phyloP scores from a whole-genome alignment of 30 jellyfish, hydroid and myxozoan genomes.

The Haliclystus octoradiatus region DNA sequence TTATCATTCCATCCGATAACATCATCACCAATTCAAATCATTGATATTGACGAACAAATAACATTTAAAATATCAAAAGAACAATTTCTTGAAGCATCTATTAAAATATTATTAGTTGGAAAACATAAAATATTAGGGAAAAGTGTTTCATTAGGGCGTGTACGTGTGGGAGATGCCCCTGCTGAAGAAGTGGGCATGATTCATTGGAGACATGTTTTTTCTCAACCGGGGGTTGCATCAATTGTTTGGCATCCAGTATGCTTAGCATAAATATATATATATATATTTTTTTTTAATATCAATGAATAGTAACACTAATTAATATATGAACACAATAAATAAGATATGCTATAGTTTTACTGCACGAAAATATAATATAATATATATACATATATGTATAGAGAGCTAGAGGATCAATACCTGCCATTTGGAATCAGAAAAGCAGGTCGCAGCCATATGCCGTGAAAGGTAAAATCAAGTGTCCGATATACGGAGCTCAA shows the following conservation, averaged over 20 bases:
- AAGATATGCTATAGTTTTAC: too few species aligned
- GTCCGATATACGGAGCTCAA: too few species aligned
- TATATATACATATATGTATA: too few species aligned
- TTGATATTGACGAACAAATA: constrained; percentile 37
- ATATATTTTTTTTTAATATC: too few species aligned
- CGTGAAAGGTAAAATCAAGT: too few species aligned
- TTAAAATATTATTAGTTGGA: constrained; percentile 43
- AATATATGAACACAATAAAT: too few species aligned
- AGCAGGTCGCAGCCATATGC: too few species aligned
- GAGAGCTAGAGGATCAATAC: too few species aligned
- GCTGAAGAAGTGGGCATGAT: constrained; percentile 69
- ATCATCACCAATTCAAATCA: neutral
- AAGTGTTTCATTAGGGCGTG: constrained; percentile 62
- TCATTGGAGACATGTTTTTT: constrained; percentile 68
- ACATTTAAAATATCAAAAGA: constrained; percentile 39
- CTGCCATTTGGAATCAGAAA: too few species aligned
- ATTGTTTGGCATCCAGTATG: constrained; percentile 89
- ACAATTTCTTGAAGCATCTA: constrained; percentile 26
- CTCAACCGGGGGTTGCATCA: constrained; percentile 88
- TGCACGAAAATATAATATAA: too few species aligned
- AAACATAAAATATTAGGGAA: constrained; percentile 76
- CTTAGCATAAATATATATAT: too few species aligned
- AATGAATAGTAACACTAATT: too few species aligned
- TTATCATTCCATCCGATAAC: neutral
- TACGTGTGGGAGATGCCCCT: constrained; percentile 38